Evolutionary conservation across 2,888 invertebrate species (phyloP).

Genomic region (Chironomus riparius): DNA sequence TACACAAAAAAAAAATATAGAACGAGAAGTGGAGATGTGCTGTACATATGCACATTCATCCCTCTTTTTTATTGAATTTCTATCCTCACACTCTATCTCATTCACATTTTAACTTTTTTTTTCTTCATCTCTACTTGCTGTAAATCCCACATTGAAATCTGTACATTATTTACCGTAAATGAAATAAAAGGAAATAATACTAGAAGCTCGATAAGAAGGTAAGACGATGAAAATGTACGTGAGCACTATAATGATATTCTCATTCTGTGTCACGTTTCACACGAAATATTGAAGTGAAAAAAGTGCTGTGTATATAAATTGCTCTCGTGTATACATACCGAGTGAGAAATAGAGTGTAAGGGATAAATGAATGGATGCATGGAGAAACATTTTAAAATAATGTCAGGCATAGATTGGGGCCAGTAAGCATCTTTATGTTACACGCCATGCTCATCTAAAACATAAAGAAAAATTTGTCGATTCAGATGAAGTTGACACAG

Average conservation of each 20-base stretch:
- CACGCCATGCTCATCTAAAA: too few relatives aligned
- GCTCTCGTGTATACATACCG: too few relatives aligned
- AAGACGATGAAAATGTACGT: not conserved
- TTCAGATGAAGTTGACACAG: not conserved
- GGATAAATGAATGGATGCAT: not conserved
- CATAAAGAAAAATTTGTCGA: too few relatives aligned
- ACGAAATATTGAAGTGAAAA: not conserved
- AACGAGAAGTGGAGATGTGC: not conserved
- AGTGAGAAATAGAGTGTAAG: not conserved
- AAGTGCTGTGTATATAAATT: too few relatives aligned
- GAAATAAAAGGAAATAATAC: not conserved
- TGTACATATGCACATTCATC: not conserved
- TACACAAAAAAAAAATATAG: not conserved
- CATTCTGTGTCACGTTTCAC: not conserved
- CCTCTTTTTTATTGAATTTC: not conserved
- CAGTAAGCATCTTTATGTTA: too few relatives aligned
- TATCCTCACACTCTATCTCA: not conserved
- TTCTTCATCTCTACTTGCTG: not conserved
- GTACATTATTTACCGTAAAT: constrained; percentile 4
- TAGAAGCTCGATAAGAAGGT: not conserved
- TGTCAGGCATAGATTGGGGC: too few relatives aligned
- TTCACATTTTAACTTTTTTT: not conserved
- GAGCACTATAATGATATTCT: constrained; percentile 5
- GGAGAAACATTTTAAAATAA: too few relatives aligned
- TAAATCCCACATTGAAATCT: not conserved